Evolutionary conservation across 2,888 invertebrate genomes (phyloP).

Genomic region (Rhogogaster chlorosoma): DNA sequence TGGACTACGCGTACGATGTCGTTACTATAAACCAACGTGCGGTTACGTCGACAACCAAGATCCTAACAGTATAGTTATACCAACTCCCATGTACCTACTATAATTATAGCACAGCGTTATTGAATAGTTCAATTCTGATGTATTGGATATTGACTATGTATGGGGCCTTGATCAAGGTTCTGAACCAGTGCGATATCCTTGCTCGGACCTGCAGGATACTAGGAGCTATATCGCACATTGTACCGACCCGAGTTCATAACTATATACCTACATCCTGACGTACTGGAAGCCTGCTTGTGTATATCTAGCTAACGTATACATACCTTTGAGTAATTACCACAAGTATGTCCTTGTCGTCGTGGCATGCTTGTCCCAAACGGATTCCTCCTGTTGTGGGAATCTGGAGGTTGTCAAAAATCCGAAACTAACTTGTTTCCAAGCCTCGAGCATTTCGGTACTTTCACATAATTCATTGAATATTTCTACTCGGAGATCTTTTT

Average conservation of each 20-base stretch:
- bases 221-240: neutral
- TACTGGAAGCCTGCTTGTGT: neutral
- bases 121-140: neutral
- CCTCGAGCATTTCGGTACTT: neutral
- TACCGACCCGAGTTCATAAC: neutral
- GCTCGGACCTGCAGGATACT: neutral
- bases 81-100: neutral
- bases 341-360: slow-evolving; percentile 11
- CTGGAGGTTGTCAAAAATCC: neutral
- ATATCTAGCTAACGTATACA: neutral
- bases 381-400: slow-evolving; percentile 4
- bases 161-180: neutral
- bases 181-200: neutral
- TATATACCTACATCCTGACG: neutral
- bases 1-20: neutral
- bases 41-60: neutral
- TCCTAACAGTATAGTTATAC: neutral
- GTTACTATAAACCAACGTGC: neutral
- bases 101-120: neutral
- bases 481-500: neutral
- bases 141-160: neutral
- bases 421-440: neutral
- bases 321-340: neutral
- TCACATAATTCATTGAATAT: neutral
- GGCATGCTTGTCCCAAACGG: slow-evolving; percentile 13